Conservation (phyloP, 2,113 vertebrate genomes). For the Oceanodroma tethys region DNA sequence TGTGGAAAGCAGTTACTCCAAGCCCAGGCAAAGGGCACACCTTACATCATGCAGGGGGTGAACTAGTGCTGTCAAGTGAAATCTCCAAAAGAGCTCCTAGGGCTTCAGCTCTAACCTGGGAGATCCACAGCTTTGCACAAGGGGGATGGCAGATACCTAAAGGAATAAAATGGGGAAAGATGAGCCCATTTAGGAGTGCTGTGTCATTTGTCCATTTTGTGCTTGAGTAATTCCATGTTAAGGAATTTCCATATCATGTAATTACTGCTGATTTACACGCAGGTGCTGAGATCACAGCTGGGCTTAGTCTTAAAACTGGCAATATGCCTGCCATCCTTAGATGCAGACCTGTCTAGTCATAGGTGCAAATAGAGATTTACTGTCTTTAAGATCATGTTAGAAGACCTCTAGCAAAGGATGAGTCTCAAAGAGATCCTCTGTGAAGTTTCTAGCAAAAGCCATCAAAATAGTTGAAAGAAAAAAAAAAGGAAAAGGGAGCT, state of each 20-base stretch:
- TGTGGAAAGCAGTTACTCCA: not conserved
- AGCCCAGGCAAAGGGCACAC: not conserved
- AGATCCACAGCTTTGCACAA: not conserved
- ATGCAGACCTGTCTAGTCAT: not conserved
- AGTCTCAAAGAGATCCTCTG: not conserved
- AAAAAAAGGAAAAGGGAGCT: not conserved
- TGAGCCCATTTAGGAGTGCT: not conserved
- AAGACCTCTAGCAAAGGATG: not conserved
- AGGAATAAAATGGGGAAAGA: not conserved
- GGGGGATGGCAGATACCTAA: not conserved
- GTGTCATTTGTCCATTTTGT: not conserved
- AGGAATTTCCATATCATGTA: not conserved
- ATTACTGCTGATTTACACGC: not conserved
- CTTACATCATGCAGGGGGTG: not conserved
- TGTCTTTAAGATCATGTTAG: not conserved
- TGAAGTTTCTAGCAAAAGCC: not conserved
- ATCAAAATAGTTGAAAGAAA: not conserved
- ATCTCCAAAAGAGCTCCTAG: not conserved
- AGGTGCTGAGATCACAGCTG: not conserved
- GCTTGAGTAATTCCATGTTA: not conserved
- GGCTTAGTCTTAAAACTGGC: not conserved
- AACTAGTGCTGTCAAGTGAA: not conserved
- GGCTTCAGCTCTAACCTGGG: not conserved
- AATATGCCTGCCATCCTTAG: not conserved
- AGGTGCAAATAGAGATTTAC: not conserved